A percentile compares a stretch with the other conserved stretches of the same genome.
These are phyloP conservation scores for Eulemur rubriventer DNA, from an alignment of 2,797 vertebrate genomes.

Conservation along the genomic window DNA sequence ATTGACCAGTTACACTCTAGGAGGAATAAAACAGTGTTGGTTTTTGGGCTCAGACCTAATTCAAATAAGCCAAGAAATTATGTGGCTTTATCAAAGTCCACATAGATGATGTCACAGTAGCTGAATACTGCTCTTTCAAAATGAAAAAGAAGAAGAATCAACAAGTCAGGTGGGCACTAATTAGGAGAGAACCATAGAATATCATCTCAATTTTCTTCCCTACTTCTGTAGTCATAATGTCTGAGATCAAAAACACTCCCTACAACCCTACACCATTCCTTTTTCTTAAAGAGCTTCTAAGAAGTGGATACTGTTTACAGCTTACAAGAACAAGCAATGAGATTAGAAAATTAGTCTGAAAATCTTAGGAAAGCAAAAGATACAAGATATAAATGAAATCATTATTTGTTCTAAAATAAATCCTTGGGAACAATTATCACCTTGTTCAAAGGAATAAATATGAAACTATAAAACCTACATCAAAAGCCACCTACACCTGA, in stretches of 20 bases:
- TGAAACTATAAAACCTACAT: conserved; percentile 20
- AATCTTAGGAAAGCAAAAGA: conserved; percentile 36
- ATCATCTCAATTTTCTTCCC: neutral
- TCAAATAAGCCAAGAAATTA: neutral
- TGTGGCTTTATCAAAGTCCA: conserved; percentile 21
- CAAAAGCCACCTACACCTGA: conserved; percentile 15
- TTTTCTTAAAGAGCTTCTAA: neutral
- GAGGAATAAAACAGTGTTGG: neutral
- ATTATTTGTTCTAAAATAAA: conserved; percentile 41
- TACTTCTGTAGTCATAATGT: neutral
- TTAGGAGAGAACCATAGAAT: neutral
- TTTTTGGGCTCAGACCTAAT: neutral
- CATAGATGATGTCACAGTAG: neutral
- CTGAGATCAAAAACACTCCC: conserved; percentile 10
- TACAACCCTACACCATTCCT: neutral
- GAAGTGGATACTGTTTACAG: neutral
- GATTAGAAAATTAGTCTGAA: conserved; percentile 15
- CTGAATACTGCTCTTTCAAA: neutral
- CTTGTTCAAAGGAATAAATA: conserved; percentile 46
- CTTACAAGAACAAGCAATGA: neutral
- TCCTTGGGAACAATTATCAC: conserved; percentile 22
- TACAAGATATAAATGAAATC: neutral
- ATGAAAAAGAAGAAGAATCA: neutral
- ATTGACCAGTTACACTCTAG: neutral
- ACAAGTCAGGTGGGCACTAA: conserved; percentile 25